Base-by-base conservation (phyloP, 1,140 invertebrate species). In the Drosophila novamexicana region DNA sequence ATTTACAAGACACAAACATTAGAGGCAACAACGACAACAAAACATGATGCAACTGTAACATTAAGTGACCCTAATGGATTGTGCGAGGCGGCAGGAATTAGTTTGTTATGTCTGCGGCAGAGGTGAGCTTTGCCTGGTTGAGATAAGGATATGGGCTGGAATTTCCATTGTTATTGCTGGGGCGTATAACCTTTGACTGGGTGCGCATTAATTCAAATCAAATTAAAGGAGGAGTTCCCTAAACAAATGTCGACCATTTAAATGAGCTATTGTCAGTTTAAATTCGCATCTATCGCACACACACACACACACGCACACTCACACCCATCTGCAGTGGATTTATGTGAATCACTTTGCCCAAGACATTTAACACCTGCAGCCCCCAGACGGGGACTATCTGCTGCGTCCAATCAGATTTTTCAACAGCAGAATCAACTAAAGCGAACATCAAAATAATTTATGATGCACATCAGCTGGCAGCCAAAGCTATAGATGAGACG, bases 391-490 rank as follows among this genome's bases (percentile, higher is more conserved):
- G 49, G 62, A 57, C 58, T 63, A 79, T 83, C 64, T 62, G 42
- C 47, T 53, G 40, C n/a, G 47, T 44, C 64, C 74, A 84, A 85
- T 80, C 81, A 42, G 81, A 84, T 84, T 84, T 84, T 84, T 84
- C 65, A 84, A 52, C 76, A 67, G 45, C 65, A 75, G 54, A 59
- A 65, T 50, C 80, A 84, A 76, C 81, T 67, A 73, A 74, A 88
- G 68, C 76, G 76, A 77, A 82, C 84, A 89, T 88, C 83, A 88
- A 80, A 88, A 84, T 89, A 89, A 88, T 89, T 88, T 83, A 88
- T 88, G 80, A 80, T 89, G 77, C 84, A 83, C 80, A 89, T 88
- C 70, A 74, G 63, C 61, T 61, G 53, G 54, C 54, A 73, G 64
- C 47, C 67, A 37, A 57, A 81, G 78, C 45, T 39, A 64, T 47